Evolutionary conservation across 2,113 vertebrate genomes (phyloP), one percentile per base, ranked within the genome.

Genomic region (Gulo gulo): DNA sequence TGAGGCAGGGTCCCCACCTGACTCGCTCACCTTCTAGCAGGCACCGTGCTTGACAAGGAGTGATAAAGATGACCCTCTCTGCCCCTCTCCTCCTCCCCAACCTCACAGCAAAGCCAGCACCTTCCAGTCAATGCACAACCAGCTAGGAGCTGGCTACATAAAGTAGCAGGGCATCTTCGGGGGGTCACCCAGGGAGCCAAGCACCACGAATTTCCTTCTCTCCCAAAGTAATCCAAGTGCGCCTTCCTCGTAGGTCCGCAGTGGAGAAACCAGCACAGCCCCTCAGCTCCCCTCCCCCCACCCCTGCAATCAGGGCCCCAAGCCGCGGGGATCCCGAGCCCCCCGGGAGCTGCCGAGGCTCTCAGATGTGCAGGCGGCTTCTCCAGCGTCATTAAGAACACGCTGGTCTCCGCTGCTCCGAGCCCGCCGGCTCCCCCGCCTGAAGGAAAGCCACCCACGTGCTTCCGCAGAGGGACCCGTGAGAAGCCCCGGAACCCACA

Each of bases 381-480:
- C 81, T 24, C 7, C 24, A 31, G 80, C 15, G 2, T 84, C 81
- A 86, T 36, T 59, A 95, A 85, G 93, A 69, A 67, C 57, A 76
- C 1, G 23, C 89, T 42, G 45, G 57, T 73, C 93, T 89, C 97
- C 61, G 50, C n/a, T 63, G 11, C 61, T 90, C 80, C 3, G 11
- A 34, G 74, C 55, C 45, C 1, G 26, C 81, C 18, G 39, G 61
- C 92, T 47, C 52, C 67, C 92, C 86, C 10, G 82, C 85, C 89
- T 57, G 80, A 65, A 87, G 92, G 47, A 87, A 67, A 95, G 95
- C 86, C 95, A 86, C 82, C 74, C 89, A 29, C 7, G 24, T 8
- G 86, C 26, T 80, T 31, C 81, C 86, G 23, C 73, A 31, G 24
- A 94, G 87, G 82, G 92, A 83, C 94, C 36, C 7, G 34, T 0